Evolutionary conservation across 2,888 invertebrate genomes (phyloP).

Genomic region (Drosophila borealis): DNA sequence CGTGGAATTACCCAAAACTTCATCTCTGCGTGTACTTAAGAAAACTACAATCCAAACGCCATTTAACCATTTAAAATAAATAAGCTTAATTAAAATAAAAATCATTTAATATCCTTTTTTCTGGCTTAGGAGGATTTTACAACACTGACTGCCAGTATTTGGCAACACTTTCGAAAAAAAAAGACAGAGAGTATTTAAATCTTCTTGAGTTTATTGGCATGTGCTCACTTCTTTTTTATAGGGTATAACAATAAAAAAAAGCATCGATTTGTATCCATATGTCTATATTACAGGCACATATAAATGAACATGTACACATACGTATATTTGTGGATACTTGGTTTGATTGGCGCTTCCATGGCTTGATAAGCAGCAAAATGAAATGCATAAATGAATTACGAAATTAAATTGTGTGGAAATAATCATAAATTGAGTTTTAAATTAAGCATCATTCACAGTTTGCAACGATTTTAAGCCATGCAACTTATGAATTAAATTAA

Average conservation of each 20-base stretch:
- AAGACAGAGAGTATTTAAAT: background rate
- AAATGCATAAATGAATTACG: conserved; percentile 72
- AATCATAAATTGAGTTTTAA: conserved; percentile 72
- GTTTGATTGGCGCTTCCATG: conserved; percentile 47
- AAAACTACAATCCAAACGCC: too few relatives aligned
- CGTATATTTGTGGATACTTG: conserved; percentile 8
- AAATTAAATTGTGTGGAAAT: conserved; percentile 75
- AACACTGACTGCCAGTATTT: background rate
- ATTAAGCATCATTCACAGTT: conserved; percentile 19
- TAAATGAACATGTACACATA: background rate
- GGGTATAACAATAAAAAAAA: background rate
- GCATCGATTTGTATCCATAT: conserved; percentile 5
- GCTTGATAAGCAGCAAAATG: conserved; percentile 37
- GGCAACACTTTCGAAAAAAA: background rate
- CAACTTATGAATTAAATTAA: conserved; percentile 24
- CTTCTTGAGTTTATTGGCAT: too few relatives aligned
- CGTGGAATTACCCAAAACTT: too few relatives aligned
- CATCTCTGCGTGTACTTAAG: too few relatives aligned
- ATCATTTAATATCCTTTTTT: too few relatives aligned
- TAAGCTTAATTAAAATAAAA: too few relatives aligned
- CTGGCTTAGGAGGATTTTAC: background rate
- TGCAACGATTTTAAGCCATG: conserved; percentile 27
- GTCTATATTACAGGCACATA: background rate
- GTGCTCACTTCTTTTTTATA: background rate
- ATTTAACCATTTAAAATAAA: too few relatives aligned